These are phyloP conservation scores for Pantelozetes paolii DNA, from an alignment of 2,888 invertebrate genomes.

Conservation along the genomic window DNA sequence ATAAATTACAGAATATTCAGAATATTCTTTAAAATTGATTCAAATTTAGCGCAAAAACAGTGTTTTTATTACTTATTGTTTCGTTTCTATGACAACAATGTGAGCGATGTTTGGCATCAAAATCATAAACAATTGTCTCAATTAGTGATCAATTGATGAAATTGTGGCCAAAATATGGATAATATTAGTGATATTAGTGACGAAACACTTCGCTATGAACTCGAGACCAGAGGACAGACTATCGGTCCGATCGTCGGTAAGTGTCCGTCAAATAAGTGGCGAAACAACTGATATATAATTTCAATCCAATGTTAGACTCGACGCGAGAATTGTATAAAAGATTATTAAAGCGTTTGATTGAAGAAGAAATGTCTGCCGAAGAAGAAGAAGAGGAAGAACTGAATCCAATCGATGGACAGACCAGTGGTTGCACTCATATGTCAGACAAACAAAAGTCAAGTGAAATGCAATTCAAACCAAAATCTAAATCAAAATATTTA, in stretches of 20 bases:
- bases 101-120: background rate
- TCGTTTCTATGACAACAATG: background rate
- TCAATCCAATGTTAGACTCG: background rate
- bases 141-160: too few species aligned
- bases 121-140: too few species aligned
- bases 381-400: background rate
- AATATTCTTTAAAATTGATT: background rate
- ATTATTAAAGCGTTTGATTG: constrained; percentile 11
- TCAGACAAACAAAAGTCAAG: background rate
- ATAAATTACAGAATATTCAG: too few species aligned
- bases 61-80: background rate
- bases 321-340: background rate
- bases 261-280: background rate
- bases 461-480: background rate
- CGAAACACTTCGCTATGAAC: background rate
- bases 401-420: background rate
- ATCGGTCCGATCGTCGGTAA: constrained; percentile 28
- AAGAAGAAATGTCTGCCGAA: background rate
- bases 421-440: too few species aligned
- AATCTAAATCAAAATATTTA: background rate
- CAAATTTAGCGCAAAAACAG: background rate
- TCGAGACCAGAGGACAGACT: constrained; percentile 19
- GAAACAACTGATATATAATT: background rate
- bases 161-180: background rate
- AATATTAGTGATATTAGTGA: background rate